Evolutionary conservation across 2,797 vertebrate species (phyloP).

Genomic region (Nothura maculosa): DNA sequence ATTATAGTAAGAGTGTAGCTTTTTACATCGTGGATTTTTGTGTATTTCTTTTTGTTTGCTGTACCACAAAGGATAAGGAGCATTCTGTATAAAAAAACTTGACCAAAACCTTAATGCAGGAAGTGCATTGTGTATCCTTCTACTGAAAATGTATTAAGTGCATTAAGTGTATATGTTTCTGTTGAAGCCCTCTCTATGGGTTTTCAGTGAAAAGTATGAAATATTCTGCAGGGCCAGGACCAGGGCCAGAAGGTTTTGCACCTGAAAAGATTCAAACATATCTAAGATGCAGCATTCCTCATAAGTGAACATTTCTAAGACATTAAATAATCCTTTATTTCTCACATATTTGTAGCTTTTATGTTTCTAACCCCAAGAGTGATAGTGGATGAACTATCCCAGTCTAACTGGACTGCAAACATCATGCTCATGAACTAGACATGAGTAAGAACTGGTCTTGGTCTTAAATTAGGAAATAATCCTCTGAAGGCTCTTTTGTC

Average conservation of each 20-base stretch:
- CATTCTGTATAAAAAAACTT: too few species aligned
- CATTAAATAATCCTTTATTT: not conserved
- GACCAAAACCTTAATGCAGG: too few species aligned
- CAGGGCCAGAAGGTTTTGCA: not conserved
- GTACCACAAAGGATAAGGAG: too few species aligned
- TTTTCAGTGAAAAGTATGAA: rapidly evolving
- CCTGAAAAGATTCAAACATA: not conserved
- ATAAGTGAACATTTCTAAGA: not conserved
- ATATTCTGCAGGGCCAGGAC: not conserved
- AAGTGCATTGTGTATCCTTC: too few species aligned
- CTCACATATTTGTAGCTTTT: too few species aligned
- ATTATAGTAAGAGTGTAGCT: too few species aligned
- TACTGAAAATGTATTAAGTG: too few species aligned
- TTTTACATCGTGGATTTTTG: too few species aligned
- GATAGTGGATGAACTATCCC: not conserved
- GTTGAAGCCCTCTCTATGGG: not conserved
- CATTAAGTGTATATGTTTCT: not conserved
- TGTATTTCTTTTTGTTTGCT: too few species aligned
- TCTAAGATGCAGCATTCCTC: not conserved
- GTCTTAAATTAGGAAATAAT: not conserved
- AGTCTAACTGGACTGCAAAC: not conserved
- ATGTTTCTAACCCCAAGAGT: not conserved
- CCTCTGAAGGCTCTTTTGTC: not conserved
- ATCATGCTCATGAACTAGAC: not conserved
- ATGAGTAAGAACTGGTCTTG: not conserved